phyloP scores from a whole-genome alignment of 1,140 invertebrate genomes.

The Drosophila nikananu region DNA sequence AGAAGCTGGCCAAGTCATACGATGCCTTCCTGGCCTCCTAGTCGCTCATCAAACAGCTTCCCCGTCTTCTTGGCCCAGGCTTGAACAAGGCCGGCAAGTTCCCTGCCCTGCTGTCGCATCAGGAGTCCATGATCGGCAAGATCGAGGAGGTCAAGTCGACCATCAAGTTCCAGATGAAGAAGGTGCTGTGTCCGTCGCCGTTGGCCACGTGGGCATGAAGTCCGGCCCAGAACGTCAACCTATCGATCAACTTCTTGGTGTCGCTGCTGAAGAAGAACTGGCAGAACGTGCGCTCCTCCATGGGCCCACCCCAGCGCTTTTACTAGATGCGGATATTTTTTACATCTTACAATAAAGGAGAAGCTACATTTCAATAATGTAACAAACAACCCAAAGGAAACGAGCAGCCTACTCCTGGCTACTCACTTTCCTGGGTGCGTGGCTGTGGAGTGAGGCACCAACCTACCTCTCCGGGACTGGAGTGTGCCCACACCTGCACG shows the following conservation, averaged over 20 bases:
- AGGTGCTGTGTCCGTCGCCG: slow-evolving; percentile 99
- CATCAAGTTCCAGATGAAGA: slow-evolving; percentile 99
- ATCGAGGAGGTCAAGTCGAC: slow-evolving; percentile 99
- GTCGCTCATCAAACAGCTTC: slow-evolving; percentile 99
- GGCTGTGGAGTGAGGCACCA: too few species aligned
- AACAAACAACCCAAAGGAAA: too few species aligned
- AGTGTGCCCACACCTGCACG: too few species aligned
- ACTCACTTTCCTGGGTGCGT: too few species aligned
- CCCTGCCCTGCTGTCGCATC: slow-evolving; percentile 98
- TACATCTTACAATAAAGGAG: slow-evolving; percentile 45
- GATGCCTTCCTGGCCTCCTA: slow-evolving; percentile 99
- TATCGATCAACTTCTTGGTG: slow-evolving; percentile 99
- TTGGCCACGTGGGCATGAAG: slow-evolving; percentile 98
- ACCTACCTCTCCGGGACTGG: too few species aligned
- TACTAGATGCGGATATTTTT: slow-evolving; percentile 90
- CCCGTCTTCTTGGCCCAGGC: slow-evolving; percentile 98
- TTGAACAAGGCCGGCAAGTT: slow-evolving; percentile 99
- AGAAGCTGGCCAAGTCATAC: slow-evolving; percentile 97
- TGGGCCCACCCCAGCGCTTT: slow-evolving; percentile 98
- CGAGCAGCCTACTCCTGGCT: too few species aligned
- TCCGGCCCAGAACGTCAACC: slow-evolving; percentile 96
- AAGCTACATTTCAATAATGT: slow-evolving; percentile 60
- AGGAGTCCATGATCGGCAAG: slow-evolving; percentile 97
- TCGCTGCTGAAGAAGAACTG: slow-evolving; percentile 99
- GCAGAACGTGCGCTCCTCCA: slow-evolving; percentile 99